A percentile compares a stretch with the other conserved stretches of the same genome.
phyloP scores from a whole-genome alignment of 2,888 invertebrate species.

The Acrocyrtus sp. region DNA sequence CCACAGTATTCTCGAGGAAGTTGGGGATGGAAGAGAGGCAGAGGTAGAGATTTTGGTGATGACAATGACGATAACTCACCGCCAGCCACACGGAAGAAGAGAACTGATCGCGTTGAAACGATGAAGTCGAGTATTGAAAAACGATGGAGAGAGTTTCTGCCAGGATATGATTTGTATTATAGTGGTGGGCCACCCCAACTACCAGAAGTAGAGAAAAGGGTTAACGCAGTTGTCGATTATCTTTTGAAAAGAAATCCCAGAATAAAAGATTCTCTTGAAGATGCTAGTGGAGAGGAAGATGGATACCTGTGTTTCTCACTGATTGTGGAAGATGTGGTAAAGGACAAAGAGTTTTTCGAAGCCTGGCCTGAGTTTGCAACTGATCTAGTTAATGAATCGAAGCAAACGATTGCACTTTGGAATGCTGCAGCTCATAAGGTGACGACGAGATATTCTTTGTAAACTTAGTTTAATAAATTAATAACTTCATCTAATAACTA shows the following conservation, averaged over 20 bases:
- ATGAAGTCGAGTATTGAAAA: constrained; percentile 17
- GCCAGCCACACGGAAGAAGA: constrained; percentile 2
- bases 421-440: constrained; percentile 57
- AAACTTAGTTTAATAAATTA: not conserved
- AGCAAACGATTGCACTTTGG: constrained; percentile 51
- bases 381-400: constrained; percentile 43
- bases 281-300: not conserved
- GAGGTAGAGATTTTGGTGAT: not conserved
- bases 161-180: constrained; percentile 57
- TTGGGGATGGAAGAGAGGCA: not conserved
- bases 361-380: constrained; percentile 47
- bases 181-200: constrained; percentile 37
- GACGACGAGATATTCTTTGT: too few relatives aligned
- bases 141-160: constrained; percentile 45
- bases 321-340: constrained; percentile 16
- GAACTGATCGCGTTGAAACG: not conserved
- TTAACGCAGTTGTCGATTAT: constrained; percentile 18
- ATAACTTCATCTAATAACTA: too few relatives aligned
- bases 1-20: not conserved
- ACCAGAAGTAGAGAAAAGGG: constrained; percentile 39
- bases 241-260: not conserved
- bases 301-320: too few relatives aligned
- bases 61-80: not conserved
- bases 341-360: constrained; percentile 28
- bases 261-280: not conserved